These are phyloP conservation scores for Taenioides sp. DNA, from an alignment of 2,797 vertebrate species.

Conservation along the genomic window DNA sequence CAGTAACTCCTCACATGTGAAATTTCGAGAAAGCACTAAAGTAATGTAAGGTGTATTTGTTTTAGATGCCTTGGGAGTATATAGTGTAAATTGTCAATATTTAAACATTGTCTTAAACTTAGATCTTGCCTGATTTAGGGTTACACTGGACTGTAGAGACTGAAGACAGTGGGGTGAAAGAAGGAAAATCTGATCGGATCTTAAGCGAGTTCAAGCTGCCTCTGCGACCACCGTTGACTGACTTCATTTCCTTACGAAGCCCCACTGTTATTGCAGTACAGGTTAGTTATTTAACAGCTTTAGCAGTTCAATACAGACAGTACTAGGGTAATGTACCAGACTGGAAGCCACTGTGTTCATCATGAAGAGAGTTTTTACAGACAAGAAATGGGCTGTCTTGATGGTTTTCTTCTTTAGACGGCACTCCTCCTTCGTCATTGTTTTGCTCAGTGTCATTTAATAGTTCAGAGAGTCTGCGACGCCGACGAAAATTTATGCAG, in stretches of 20 bases:
- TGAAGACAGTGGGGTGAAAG: conserved; percentile 56
- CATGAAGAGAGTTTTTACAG: conserved; percentile 68
- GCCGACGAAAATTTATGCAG: conserved; percentile 83
- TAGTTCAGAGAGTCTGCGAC: conserved; percentile 80
- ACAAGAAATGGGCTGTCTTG: conserved; percentile 82
- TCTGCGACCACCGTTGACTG: conserved; percentile 27
- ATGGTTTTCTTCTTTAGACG: conserved; percentile 68
- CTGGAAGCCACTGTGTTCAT: conserved; percentile 75
- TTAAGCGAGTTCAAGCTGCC: conserved; percentile 58
- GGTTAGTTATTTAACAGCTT: not conserved
- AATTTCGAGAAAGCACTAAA: conserved; percentile 78
- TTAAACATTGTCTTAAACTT: not conserved
- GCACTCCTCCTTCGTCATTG: conserved; percentile 27
- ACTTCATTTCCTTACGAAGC: conserved; percentile 74
- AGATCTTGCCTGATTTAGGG: conserved; percentile 84
- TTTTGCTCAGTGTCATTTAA: conserved; percentile 71
- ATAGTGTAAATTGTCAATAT: not conserved
- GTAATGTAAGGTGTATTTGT: conserved; percentile 7
- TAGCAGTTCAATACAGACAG: not conserved
- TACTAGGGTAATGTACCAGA: conserved; percentile 69
- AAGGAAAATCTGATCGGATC: conserved; percentile 49
- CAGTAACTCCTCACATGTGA: conserved; percentile 84
- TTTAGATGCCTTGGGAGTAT: conserved; percentile 1
- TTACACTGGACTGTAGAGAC: conserved; percentile 75
- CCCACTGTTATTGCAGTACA: conserved; percentile 58